phyloP scores from a whole-genome alignment of 2,797 vertebrate species.

The Percopsis omiscomaycus region DNA sequence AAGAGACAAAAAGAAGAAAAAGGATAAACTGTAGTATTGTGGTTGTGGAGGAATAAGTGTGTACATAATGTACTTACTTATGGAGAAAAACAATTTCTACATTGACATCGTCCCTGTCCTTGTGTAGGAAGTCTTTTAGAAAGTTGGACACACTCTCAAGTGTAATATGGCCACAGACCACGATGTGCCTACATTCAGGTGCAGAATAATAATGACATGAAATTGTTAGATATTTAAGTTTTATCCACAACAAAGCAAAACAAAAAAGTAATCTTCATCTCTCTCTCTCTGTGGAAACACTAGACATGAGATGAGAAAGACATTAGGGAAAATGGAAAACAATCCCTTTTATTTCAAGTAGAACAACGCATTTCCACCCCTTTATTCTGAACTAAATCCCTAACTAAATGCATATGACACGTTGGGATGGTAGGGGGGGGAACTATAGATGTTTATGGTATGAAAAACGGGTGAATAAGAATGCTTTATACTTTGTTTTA shows the following conservation, averaged over 20 bases:
- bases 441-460: slow-evolving; percentile 16
- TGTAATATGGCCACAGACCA: slow-evolving; percentile 93
- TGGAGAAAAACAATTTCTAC: slow-evolving; percentile 96
- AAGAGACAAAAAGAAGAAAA: not conserved
- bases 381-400: not conserved
- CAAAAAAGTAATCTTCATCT: slow-evolving; percentile 10
- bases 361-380: not conserved
- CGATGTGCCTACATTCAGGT: slow-evolving; percentile 84
- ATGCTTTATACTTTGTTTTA: not conserved
- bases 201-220: slow-evolving; percentile 46
- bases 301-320: slow-evolving; percentile 19
- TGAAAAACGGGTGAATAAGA: not conserved
- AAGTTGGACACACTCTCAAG: slow-evolving; percentile 94
- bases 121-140: slow-evolving; percentile 94
- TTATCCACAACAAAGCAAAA: slow-evolving; percentile 7
- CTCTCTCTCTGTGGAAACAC: slow-evolving; percentile 37
- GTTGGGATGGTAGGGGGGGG: slow-evolving; percentile 9
- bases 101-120: slow-evolving; percentile 93
- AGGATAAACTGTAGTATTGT: not conserved
- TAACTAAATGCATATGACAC: slow-evolving; percentile 25
- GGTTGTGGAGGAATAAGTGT: no score
- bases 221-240: not conserved
- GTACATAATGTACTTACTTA: slow-evolving; percentile 81
- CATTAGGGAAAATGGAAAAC: slow-evolving; percentile 22
- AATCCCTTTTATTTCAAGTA: slow-evolving; percentile 6